phyloP scores from a whole-genome alignment of 2,797 vertebrate species.

The Neopelma chrysocephalum region DNA sequence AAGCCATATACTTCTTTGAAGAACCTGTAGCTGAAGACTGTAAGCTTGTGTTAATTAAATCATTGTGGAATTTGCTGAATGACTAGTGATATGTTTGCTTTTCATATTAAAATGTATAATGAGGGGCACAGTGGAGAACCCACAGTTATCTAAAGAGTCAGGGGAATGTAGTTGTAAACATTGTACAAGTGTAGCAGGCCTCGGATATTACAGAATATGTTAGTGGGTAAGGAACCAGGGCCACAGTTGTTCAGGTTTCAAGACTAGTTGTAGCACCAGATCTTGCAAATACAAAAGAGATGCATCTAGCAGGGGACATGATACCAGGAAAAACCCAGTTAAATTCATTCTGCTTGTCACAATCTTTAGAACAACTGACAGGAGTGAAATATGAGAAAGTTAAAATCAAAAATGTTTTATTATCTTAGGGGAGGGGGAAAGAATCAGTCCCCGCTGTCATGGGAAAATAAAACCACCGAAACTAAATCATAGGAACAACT shows the following conservation, averaged over 20 bases:
- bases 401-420: neutral
- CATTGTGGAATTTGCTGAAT: neutral
- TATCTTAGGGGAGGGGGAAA: neutral
- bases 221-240: neutral
- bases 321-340: neutral
- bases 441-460: neutral
- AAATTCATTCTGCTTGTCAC: neutral
- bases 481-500: neutral
- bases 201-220: neutral
- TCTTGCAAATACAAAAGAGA: neutral
- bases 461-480: accelerated
- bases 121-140: neutral
- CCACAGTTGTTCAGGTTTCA: neutral
- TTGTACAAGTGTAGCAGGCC: neutral
- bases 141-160: neutral
- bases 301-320: neutral
- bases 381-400: neutral
- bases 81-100: neutral
- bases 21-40: neutral
- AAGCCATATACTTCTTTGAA: neutral
- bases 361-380: neutral
- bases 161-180: neutral
- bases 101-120: neutral
- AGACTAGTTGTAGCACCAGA: neutral
- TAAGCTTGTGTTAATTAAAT: neutral